Base-by-base conservation (phyloP, 2,113 vertebrate genomes). In the Thermophis baileyi region DNA sequence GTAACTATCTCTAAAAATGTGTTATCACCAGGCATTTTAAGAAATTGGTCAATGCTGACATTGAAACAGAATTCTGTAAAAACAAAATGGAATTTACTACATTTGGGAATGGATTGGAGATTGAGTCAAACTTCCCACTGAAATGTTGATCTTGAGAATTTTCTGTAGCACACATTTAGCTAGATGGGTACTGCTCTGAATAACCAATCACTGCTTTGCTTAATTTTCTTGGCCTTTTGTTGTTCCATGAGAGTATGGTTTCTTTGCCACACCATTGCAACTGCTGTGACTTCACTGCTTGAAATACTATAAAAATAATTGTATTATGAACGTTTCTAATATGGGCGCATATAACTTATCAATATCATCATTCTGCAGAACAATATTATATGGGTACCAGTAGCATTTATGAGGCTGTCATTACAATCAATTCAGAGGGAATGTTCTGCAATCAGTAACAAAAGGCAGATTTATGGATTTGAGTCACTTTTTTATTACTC, bases 391-490 rank as follows among this genome's bases (percentile, higher is more conserved):
- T 49, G 90, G 90, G 47, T 25, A 46, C 30, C 89, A 87, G 89
- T 92, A 35, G 20, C 89, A 1, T n/a, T 94, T 92, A n/a, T 91
- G 86, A 93, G 40, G 11, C 88, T 93, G 90, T 88, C 92, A 93
- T 60, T 60, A 69, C 92, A 90, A 44, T 11, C 63, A 89, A 14
- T 81, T 93, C 0, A 0, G 3, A 30, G 46, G 91, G 50, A 91
- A 91, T 93, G 94, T 89, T 85, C 89, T 85, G 88, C 69, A 16
- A 92, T 90, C 24, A 5, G 90, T 93, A 90, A 93, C 40, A 49
- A 89, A 89, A 90, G 54, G n/a, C 93, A 92, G 88, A 74, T 6
- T 94, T 90, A 69, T 90, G 90, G 35, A 85, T 35, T 57, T 55
- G 94, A 93, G 55, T 74, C 87, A 3, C 89, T 88, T 40, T 91